These are phyloP conservation scores for Caerostris darwini DNA, from an alignment of 1,140 invertebrate genomes.

Conservation along the genomic window DNA sequence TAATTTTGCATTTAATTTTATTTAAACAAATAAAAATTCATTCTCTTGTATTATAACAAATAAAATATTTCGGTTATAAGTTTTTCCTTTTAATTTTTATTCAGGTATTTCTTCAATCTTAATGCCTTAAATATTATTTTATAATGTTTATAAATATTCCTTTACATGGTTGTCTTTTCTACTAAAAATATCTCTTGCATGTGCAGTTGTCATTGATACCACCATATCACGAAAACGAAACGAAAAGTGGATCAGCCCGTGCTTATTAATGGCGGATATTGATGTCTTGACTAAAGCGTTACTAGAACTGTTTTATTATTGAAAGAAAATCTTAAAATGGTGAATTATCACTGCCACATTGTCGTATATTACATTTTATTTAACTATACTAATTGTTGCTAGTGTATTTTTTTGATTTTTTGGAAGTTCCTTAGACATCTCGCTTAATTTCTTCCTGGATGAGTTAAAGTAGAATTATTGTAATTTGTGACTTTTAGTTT, in stretches of 20 bases:
- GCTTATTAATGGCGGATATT: slow-evolving; percentile 77
- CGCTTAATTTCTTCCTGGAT: slow-evolving; percentile 8
- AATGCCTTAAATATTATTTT: too few relatives aligned
- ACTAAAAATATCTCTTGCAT: slow-evolving; percentile 35
- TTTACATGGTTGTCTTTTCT: background rate
- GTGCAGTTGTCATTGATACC: slow-evolving; percentile 71
- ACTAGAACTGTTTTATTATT: slow-evolving; percentile 47
- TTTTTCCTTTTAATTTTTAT: too few relatives aligned
- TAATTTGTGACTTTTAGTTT: background rate
- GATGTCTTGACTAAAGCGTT: slow-evolving; percentile 70
- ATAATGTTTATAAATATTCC: too few relatives aligned
- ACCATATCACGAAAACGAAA: slow-evolving; percentile 63
- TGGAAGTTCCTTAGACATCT: background rate
- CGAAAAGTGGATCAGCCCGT: slow-evolving; percentile 75
- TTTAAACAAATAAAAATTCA: too few relatives aligned
- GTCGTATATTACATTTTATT: background rate
- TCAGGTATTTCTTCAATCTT: too few relatives aligned
- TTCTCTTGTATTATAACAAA: too few relatives aligned
- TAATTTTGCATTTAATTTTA: too few relatives aligned
- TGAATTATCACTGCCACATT: background rate
- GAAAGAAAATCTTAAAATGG: slow-evolving; percentile 22
- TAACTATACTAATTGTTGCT: background rate
- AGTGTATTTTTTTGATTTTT: background rate
- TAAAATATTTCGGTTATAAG: too few relatives aligned
- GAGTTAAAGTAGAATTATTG: background rate